Conservation (phyloP, 1,140 invertebrate genomes). For the Ditylenchus dipsaci region DNA sequence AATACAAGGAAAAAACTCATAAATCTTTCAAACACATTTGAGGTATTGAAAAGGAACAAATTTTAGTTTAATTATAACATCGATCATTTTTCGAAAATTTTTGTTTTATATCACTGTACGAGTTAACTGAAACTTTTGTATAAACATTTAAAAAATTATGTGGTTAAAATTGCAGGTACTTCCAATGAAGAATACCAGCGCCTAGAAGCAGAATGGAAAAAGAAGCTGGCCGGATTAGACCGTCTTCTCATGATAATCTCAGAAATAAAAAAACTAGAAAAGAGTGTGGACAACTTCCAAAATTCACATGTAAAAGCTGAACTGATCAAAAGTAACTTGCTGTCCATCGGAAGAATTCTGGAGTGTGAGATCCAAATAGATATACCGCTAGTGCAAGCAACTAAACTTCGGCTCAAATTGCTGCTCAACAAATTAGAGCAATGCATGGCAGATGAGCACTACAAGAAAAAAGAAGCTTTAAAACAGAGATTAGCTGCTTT, state of each 20-base stretch:
- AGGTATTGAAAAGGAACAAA: too few species aligned
- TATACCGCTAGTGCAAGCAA: conserved; percentile 8
- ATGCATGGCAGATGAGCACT: conserved; percentile 1
- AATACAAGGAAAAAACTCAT: too few species aligned
- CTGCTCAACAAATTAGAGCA: conserved; percentile 16
- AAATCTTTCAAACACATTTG: too few species aligned
- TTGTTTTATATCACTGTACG: too few species aligned
- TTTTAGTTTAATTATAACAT: too few species aligned
- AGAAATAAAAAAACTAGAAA: conserved; percentile 7
- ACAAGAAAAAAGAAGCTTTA: conserved; percentile 10
- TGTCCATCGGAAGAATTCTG: neutral
- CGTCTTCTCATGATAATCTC: conserved; percentile 21
- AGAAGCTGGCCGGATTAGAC: conserved; percentile 16
- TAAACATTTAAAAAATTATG: too few species aligned
- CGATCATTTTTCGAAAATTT: too few species aligned
- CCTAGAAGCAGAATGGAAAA: conserved; percentile 26
- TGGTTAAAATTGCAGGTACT: too few species aligned
- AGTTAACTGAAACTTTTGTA: too few species aligned
- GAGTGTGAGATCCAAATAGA: neutral
- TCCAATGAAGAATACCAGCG: conserved; percentile 13
- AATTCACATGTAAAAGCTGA: neutral
- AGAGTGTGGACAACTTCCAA: neutral
- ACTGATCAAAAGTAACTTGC: neutral
- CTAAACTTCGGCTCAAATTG: neutral
- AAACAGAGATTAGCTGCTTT: conserved; percentile 12